phyloP scores from a whole-genome alignment of 2,113 vertebrate genomes.

The Cyanistes caeruleus region DNA sequence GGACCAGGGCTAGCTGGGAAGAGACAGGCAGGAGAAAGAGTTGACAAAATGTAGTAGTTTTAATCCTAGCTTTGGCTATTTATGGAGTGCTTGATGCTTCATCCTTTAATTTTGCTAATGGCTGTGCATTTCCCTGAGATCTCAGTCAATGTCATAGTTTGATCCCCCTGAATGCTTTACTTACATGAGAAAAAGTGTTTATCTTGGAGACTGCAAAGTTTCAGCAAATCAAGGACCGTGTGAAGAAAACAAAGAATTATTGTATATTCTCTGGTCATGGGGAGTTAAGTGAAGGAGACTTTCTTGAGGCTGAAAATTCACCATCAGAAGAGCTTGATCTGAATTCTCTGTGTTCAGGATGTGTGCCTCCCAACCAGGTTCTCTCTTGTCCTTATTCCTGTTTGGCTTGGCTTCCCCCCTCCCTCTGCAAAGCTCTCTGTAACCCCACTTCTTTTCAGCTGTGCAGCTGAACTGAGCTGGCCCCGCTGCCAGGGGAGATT shows the following conservation, averaged over 20 bases:
- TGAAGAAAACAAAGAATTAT: not conserved
- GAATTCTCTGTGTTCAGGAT: not conserved
- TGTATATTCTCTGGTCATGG: not conserved
- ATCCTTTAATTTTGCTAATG: not conserved
- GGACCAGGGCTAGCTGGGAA: not conserved
- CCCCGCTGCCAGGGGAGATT: rapidly evolving
- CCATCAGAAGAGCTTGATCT: not conserved
- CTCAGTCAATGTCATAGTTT: not conserved
- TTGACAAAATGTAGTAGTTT: not conserved
- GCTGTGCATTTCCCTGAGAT: not conserved
- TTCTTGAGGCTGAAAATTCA: not conserved
- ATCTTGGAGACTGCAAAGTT: not conserved
- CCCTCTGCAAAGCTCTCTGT: not conserved
- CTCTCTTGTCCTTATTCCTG: not conserved
- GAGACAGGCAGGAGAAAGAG: not conserved
- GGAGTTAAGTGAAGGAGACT: not conserved
- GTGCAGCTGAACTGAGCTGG: not conserved
- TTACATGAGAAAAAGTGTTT: not conserved
- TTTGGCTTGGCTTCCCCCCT: not conserved
- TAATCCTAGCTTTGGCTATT: not conserved
- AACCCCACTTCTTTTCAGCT: not conserved
- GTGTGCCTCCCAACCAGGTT: not conserved
- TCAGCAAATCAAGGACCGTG: not conserved
- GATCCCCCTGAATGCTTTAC: not conserved
- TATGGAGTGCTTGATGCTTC: not conserved